Conservation (phyloP, 2,888 invertebrate species). For the Cetonia aurata region DNA sequence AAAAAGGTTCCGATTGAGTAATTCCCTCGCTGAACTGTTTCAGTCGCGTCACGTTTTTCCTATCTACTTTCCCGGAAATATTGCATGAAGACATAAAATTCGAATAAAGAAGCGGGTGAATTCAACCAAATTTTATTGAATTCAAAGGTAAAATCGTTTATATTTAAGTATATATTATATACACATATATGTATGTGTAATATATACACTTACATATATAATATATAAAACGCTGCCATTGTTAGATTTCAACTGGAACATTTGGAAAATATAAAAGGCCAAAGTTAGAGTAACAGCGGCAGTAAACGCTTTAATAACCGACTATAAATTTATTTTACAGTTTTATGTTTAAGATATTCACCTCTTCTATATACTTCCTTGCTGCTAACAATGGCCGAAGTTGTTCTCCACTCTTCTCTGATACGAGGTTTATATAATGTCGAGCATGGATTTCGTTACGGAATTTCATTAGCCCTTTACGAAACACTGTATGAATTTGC, state of each 20-base stretch:
- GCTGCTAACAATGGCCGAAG: not conserved
- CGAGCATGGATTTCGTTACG: not conserved
- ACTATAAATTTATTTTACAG: slow-evolving; percentile 31
- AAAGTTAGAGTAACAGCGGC: slow-evolving; percentile 17
- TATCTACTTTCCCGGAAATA: not conserved
- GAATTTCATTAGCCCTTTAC: slow-evolving; percentile 5
- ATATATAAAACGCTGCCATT: slow-evolving; percentile 17
- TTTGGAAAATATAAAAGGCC: slow-evolving; percentile 17
- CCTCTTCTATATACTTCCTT: slow-evolving; percentile 1
- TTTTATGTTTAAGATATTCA: slow-evolving; percentile 24
- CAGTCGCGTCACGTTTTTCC: not conserved
- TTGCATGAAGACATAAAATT: slow-evolving; percentile 2
- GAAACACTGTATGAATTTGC: slow-evolving; percentile 20
- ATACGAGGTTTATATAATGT: not conserved
- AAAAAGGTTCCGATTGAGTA: not conserved
- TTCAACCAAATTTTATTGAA: slow-evolving; percentile 30
- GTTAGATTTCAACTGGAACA: slow-evolving; percentile 3
- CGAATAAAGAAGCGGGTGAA: slow-evolving; percentile 13
- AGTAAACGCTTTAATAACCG: slow-evolving; percentile 21
- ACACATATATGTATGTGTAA: no score
- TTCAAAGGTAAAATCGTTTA: slow-evolving; percentile 21
- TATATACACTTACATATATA: not conserved
- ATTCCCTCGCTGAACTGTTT: not conserved
- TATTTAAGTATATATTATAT: slow-evolving; percentile 1
- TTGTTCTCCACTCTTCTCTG: not conserved